These are phyloP conservation scores for Oncorhynchus mykiss DNA, from an alignment of 2,113 vertebrate genomes.

Conservation along the genomic window DNA sequence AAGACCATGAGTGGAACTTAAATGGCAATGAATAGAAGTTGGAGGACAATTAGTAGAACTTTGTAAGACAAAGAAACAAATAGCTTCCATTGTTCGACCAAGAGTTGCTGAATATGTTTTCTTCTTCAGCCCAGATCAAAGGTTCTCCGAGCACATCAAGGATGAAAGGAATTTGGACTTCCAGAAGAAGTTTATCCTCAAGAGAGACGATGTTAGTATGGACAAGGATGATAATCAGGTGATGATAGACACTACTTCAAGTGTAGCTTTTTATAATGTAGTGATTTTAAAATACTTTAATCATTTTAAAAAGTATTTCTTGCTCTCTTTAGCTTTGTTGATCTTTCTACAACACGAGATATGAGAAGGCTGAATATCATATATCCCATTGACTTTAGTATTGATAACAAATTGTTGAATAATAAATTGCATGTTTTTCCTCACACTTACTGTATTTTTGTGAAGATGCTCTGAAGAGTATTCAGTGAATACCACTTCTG, in stretches of 20 bases:
- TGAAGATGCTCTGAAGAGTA: no score
- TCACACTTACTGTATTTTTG: neutral
- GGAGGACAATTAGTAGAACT: neutral
- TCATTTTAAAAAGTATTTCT: no score
- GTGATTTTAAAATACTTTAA: no score
- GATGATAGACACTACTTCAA: neutral
- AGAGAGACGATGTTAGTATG: constrained; percentile 95
- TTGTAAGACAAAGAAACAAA: neutral
- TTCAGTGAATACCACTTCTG: neutral
- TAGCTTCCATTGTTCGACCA: no score
- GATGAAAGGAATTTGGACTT: constrained; percentile 95
- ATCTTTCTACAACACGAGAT: no score
- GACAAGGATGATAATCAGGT: constrained; percentile 99
- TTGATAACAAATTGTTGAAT: no score
- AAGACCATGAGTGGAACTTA: neutral
- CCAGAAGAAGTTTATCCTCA: constrained; percentile 96
- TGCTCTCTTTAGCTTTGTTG: no score
- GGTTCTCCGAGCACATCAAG: constrained; percentile 98
- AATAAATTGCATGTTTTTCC: neutral
- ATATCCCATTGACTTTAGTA: no score
- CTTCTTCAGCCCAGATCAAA: constrained; percentile 90
- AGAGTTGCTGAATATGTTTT: neutral
- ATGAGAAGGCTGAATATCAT: no score
- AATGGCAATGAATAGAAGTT: neutral
- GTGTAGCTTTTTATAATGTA: no score